Evolutionary conservation across 2,888 invertebrate species (phyloP).

Genomic region (Callimorpha dominula): DNA sequence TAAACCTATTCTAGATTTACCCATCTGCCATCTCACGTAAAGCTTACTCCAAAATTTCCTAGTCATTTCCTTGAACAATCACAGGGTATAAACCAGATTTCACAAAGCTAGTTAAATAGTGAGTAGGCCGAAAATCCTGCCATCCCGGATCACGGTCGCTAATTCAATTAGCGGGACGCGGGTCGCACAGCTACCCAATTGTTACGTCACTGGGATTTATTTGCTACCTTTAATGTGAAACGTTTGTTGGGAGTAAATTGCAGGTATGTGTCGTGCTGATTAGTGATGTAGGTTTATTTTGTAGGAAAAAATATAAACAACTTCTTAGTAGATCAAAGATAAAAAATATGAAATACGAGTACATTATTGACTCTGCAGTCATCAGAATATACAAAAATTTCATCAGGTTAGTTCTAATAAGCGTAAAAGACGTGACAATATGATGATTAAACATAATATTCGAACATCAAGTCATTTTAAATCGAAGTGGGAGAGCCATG

Average conservation of each 20-base stretch:
- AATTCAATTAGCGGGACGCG: slow-evolving; percentile 65
- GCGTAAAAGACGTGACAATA: too few relatives aligned
- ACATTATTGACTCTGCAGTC: too few relatives aligned
- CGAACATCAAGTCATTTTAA: too few relatives aligned
- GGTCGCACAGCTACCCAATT: slow-evolving; percentile 58
- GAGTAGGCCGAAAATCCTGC: slow-evolving; percentile 51
- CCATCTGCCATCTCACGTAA: not conserved
- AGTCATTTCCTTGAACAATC: slow-evolving; percentile 37
- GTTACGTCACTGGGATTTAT: slow-evolving; percentile 66
- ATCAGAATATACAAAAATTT: too few relatives aligned
- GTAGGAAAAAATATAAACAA: not conserved
- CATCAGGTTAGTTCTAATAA: too few relatives aligned
- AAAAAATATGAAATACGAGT: too few relatives aligned
- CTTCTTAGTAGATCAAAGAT: too few relatives aligned
- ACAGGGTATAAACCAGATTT: slow-evolving; percentile 33
- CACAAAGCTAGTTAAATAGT: slow-evolving; percentile 59
- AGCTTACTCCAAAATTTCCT: slow-evolving; percentile 15
- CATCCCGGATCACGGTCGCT: slow-evolving; percentile 60
- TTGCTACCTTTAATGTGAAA: slow-evolving; percentile 49
- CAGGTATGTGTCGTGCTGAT: slow-evolving; percentile 13
- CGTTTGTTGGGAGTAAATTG: slow-evolving; percentile 21
- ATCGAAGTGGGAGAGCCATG: too few relatives aligned
- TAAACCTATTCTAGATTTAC: not conserved
- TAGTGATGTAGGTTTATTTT: slow-evolving; percentile 4
- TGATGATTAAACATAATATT: too few relatives aligned